Percentiles rank a stretch among this genome's conserved stretches.
These are phyloP conservation scores for Microplitis mediator DNA, from an alignment of 1,140 invertebrate species.

Conservation along the genomic window DNA sequence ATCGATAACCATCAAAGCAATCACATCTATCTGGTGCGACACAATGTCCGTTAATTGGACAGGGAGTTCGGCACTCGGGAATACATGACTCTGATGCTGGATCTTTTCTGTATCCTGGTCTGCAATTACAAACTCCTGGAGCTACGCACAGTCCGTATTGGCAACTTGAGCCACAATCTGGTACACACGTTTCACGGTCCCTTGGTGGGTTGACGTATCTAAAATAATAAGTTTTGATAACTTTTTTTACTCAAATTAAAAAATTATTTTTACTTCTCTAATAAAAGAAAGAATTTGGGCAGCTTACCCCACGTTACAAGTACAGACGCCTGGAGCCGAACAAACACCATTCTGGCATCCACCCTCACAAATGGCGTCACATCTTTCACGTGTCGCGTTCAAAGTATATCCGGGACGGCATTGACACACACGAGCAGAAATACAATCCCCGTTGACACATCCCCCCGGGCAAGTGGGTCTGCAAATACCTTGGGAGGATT, in stretches of 20 bases:
- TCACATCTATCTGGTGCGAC: constrained; percentile 57
- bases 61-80: constrained; percentile 14
- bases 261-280: neutral
- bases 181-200: constrained; percentile 44
- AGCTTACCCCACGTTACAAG: constrained; percentile 48
- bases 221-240: neutral
- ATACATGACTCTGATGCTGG: constrained; percentile 23
- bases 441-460: constrained; percentile 61
- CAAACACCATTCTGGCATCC: constrained; percentile 54
- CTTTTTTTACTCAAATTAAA: too few relatives aligned
- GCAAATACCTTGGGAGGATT: constrained; percentile 42
- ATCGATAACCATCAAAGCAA: constrained; percentile 38
- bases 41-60: constrained; percentile 37
- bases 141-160: constrained; percentile 42
- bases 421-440: constrained; percentile 60
- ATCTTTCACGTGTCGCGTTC: constrained; percentile 43
- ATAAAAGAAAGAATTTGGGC: neutral
- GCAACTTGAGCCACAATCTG: constrained; percentile 44
- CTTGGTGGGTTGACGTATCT: constrained; percentile 48
- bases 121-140: constrained; percentile 45
- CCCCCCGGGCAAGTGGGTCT: constrained; percentile 51
- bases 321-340: constrained; percentile 49
- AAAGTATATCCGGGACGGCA: constrained; percentile 68
- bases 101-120: constrained; percentile 35
- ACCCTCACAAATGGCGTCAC: constrained; percentile 51